Percentiles rank a stretch among this genome's conserved stretches.
Evolutionary conservation across 2,888 invertebrate species (phyloP).

Genomic region (Melipona bicolor): DNA sequence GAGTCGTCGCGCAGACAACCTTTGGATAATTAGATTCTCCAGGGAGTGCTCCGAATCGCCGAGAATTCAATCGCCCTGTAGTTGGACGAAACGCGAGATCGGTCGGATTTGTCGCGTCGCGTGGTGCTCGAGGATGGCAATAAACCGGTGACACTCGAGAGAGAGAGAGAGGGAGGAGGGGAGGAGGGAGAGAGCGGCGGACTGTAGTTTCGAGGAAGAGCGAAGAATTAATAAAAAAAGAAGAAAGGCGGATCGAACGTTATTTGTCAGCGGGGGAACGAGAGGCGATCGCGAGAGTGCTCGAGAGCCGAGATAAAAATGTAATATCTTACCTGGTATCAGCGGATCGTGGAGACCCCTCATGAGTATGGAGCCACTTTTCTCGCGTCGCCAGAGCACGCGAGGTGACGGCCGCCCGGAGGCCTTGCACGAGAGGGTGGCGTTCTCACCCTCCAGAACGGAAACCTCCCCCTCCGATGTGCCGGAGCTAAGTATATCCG

Average conservation of each 20-base stretch:
- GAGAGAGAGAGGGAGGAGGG: not conserved
- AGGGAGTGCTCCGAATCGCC: not conserved
- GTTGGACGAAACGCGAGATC: not conserved
- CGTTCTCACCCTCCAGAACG: constrained; percentile 90
- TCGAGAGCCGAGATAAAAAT: constrained; percentile 54
- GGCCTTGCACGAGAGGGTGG: constrained; percentile 90
- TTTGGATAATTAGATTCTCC: constrained; percentile 47
- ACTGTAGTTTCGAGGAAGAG: constrained; percentile 1
- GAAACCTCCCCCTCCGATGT: constrained; percentile 90
- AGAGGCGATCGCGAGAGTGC: constrained; percentile 46
- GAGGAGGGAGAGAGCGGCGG: not conserved
- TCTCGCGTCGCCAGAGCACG: constrained; percentile 84
- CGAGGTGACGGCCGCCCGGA: constrained; percentile 90
- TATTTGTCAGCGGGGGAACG: constrained; percentile 43
- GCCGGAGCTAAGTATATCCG: constrained; percentile 91
- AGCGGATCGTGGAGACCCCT: constrained; percentile 77
- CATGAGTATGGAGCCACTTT: constrained; percentile 77
- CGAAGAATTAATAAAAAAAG: constrained; percentile 51
- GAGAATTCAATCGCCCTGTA: constrained; percentile 30
- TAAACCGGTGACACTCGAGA: constrained; percentile 8
- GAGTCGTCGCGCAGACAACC: constrained; percentile 31
- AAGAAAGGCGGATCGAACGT: constrained; percentile 40
- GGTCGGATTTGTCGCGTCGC: too few relatives aligned
- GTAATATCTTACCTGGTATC: constrained; percentile 71
- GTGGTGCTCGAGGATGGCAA: not conserved